Evolutionary conservation across 1,140 invertebrate genomes (phyloP), one percentile per base, ranked within the genome.

Genomic region (Lanistes nyassanus): DNA sequence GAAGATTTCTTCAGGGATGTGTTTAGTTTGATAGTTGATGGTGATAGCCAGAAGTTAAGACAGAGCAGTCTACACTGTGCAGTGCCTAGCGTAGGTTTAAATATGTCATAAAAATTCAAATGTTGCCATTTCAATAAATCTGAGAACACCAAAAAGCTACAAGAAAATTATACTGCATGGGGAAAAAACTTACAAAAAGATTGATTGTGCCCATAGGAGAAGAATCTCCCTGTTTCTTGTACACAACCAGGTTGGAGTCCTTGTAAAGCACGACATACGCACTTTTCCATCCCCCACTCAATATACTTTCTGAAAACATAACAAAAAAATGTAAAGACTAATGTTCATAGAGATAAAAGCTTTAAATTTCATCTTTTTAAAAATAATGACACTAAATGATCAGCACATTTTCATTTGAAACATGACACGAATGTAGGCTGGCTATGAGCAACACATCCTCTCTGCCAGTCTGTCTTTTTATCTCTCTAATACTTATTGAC

Each of bases 261-360:
- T 76, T 76, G 60, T 83, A 81, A 0, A 86, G 56, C 19, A 82
- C 79, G 6, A 85, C 74, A 77, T 80, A 87, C 0, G 82, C 80
- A 64, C 83, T 81, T 29, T 81, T 83, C 86, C 86, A 87, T 55
- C 86, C 86, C 34, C 84, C 86, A 75, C 69, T 79, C 58, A 87
- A 77, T 31, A 86, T 76, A 76, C 82, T 85, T 60, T 85, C 86
- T 87, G 75, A 6, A 79, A 81, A 78, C 53, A 56, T 78, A 76
- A 76, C 19, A 75, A 60, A 37, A 7, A 42, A 74, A 9, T 53
- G 39, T 31, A 34, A 65, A 39, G 31, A 64, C 2, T 7, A 23
- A 75, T 16, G 53, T 39, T 16, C n/a, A 6, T 16, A 37, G 53
- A 7, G 21, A 58, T 26, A 56, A 31, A 19, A 31, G 29, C 29